A percentile compares a stretch with the other conserved stretches of the same genome.
phyloP scores from a whole-genome alignment of 2,797 vertebrate species.

The Eidolon dupreanum region DNA sequence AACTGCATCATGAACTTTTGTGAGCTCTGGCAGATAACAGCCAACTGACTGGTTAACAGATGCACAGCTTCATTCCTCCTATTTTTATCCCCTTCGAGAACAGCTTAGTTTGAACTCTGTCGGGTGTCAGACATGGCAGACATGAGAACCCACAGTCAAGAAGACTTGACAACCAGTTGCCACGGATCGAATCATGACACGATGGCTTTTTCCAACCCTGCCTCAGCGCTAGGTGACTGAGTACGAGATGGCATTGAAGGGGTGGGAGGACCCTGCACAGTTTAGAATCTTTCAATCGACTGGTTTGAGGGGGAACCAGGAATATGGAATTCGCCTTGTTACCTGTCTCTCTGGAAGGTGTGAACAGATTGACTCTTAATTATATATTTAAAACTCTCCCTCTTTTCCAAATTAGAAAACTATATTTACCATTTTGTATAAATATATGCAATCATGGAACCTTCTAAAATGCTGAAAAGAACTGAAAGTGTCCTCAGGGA shows the following conservation, averaged over 20 bases:
- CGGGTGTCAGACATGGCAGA: slow-evolving; percentile 59
- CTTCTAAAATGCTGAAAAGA: background rate
- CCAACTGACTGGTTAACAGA: slow-evolving; percentile 36
- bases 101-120: slow-evolving; percentile 58
- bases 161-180: slow-evolving; percentile 46
- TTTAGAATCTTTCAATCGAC: background rate
- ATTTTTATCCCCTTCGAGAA: slow-evolving; percentile 57
- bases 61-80: background rate
- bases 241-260: background rate
- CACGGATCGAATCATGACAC: background rate
- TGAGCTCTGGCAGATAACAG: slow-evolving; percentile 6
- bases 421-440: background rate
- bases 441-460: background rate
- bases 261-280: background rate
- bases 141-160: slow-evolving; percentile 3
- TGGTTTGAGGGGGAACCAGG: background rate
- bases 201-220: background rate
- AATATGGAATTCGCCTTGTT: background rate
- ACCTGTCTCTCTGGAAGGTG: background rate
- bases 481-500: background rate
- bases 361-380: background rate
- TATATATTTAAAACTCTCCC: background rate
- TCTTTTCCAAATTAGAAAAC: background rate
- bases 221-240: background rate
- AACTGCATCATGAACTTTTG: background rate